Evolutionary conservation across 2,797 vertebrate species (phyloP), one percentile per base, ranked within the genome.

Genomic region (Eremophila alpestris): DNA sequence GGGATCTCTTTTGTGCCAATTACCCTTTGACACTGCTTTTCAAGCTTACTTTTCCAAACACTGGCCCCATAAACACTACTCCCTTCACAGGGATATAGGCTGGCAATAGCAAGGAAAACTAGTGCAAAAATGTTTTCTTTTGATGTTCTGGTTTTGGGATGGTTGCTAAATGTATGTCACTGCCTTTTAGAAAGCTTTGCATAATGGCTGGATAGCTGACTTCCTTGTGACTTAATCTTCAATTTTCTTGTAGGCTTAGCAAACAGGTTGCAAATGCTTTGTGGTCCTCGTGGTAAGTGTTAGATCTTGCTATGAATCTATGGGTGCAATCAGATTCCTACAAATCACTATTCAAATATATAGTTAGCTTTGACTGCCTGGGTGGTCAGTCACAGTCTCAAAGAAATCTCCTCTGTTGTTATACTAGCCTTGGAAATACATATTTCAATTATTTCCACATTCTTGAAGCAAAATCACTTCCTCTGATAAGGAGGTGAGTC

Each of bases 1-100:
- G 63, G 56, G 71, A 51, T 96, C 93, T 94, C 89, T 96, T 95
- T 87, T 89, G 87, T 94, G 89, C 84, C 93, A 86, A 85, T 69
- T 89, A 87, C 56, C 87, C 95, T 95, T 93, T 87, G 82, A 85
- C 93, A 75, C 43, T 56, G 60, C 87, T 90, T 56, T 90, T 94
- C 74, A 87, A 73, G 70, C 93, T 91, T 95, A 55, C 64, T 78
- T 95, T 88, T 90, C 75, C 75, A 75, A 95, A 94, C 64, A 60
- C 54, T n/a, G 64, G 94, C 69, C 89, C 67, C 48, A 58, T 82
- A 83, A 88, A 80, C 59, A n/a, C 73, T 82, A 36, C 21, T 80
- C 7, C 20, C 60, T 83, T 92, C 89, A 62, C 45, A 59, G 77
- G 40, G 75, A 80, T 11, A 60, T 34, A 45, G 21, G 36, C 30